These are phyloP conservation scores for Phoeniculus purpureus DNA, from an alignment of 2,797 vertebrate species.

Conservation along the genomic window DNA sequence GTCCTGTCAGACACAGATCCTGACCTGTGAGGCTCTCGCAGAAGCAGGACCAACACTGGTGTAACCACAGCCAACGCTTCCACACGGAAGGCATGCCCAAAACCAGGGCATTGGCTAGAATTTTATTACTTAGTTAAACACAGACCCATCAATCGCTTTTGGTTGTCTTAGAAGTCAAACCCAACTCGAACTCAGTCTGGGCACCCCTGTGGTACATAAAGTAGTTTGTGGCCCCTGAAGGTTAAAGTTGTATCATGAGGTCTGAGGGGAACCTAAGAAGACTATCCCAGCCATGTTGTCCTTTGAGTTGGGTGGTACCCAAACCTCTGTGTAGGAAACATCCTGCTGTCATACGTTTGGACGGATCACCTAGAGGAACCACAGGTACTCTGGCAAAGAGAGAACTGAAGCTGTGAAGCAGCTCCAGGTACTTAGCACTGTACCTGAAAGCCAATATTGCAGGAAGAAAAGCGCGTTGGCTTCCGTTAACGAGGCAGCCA, in stretches of 20 bases:
- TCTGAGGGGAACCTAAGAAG: background rate
- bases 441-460: background rate
- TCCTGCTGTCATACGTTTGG: background rate
- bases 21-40: background rate
- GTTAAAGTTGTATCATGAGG: background rate
- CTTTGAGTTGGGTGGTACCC: background rate
- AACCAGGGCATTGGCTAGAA: background rate
- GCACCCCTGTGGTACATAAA: background rate
- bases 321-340: background rate
- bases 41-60: background rate
- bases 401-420: background rate
- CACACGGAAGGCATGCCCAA: background rate
- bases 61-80: background rate
- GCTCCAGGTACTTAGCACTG: background rate
- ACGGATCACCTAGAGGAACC: accelerated
- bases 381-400: background rate
- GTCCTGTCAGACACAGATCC: background rate
- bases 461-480: background rate
- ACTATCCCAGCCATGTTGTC: background rate
- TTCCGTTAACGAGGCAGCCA: background rate
- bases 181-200: background rate
- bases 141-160: background rate
- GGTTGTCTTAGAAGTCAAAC: background rate
- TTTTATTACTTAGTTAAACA: background rate
- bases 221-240: background rate